These are phyloP conservation scores for Rhombomys opimus DNA, from an alignment of 2,113 vertebrate genomes.

Conservation along the genomic window DNA sequence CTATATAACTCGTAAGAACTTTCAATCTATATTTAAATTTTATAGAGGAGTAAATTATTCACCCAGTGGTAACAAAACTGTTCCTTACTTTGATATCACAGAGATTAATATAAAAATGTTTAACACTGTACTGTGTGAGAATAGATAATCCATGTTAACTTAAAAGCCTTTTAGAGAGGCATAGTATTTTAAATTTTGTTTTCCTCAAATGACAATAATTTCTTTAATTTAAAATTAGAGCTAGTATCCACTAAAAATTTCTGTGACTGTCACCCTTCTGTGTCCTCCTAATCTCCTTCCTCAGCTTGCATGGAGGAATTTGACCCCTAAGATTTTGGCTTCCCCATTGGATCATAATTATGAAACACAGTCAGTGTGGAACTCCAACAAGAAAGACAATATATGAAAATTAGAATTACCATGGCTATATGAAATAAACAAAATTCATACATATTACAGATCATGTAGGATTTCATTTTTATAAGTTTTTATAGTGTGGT, in stretches of 20 bases:
- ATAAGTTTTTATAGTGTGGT: conserved; percentile 61
- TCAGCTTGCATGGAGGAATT: conserved; percentile 79
- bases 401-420: conserved; percentile 76
- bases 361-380: conserved; percentile 77
- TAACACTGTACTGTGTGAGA: conserved; percentile 11
- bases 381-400: conserved; percentile 78
- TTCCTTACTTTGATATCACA: conserved; percentile 56
- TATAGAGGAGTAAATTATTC: conserved; percentile 42
- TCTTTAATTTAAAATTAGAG: conserved; percentile 69
- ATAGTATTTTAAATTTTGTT: conserved; percentile 66
- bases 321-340: conserved; percentile 82
- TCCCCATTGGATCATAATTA: conserved; percentile 79
- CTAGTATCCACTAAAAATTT: conserved; percentile 74
- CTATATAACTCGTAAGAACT: conserved; percentile 31
- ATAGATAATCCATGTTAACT: conserved; percentile 47
- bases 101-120: conserved; percentile 56
- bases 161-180: conserved; percentile 39
- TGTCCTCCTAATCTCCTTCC: conserved; percentile 73
- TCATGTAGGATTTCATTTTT: conserved; percentile 54
- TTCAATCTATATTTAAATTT: conserved; percentile 32
- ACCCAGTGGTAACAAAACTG: conserved; percentile 26
- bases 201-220: conserved; percentile 73
- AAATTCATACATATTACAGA: conserved; percentile 50
- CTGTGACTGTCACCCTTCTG: conserved; percentile 69
- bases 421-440: conserved; percentile 78